Evolutionary conservation across 2,113 vertebrate species (phyloP).

Genomic region (Notechis scutatus): DNA sequence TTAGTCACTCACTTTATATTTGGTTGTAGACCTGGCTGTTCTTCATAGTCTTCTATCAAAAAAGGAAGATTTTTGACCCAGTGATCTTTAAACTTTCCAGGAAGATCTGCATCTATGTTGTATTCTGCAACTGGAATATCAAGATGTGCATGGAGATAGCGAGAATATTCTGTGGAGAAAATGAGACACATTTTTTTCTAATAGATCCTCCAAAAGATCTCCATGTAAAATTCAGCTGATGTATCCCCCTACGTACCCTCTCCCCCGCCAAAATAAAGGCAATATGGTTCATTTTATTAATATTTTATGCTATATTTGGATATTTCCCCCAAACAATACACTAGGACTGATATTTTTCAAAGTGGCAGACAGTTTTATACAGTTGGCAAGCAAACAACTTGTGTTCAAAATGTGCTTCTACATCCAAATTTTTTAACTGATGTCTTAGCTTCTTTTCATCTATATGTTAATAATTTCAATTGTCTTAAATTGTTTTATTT

Average conservation of each 20-base stretch:
- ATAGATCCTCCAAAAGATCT: background rate
- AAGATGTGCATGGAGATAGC: conserved; percentile 93
- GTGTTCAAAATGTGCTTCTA: background rate
- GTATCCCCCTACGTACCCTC: background rate
- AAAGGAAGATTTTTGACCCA: conserved; percentile 98
- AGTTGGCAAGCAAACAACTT: background rate
- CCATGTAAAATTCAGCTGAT: background rate
- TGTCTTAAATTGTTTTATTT: background rate
- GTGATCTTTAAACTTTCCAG: conserved; percentile 95
- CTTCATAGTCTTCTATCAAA: conserved; percentile 96
- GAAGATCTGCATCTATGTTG: conserved; percentile 87
- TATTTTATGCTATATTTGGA: background rate
- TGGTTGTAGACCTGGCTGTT: conserved; percentile 93
- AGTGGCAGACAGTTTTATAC: background rate
- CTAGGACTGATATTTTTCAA: background rate
- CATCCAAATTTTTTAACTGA: background rate
- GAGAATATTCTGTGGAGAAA: conserved; percentile 84
- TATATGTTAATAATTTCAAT: background rate
- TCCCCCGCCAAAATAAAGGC: background rate
- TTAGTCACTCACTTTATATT: conserved; percentile 85
- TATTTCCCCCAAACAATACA: background rate
- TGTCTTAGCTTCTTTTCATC: background rate
- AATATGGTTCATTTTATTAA: background rate
- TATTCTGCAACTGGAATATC: conserved; percentile 91
- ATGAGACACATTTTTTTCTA: background rate